These are phyloP conservation scores for Taurulus bubalis DNA, from an alignment of 2,113 vertebrate genomes.

Conservation along the genomic window DNA sequence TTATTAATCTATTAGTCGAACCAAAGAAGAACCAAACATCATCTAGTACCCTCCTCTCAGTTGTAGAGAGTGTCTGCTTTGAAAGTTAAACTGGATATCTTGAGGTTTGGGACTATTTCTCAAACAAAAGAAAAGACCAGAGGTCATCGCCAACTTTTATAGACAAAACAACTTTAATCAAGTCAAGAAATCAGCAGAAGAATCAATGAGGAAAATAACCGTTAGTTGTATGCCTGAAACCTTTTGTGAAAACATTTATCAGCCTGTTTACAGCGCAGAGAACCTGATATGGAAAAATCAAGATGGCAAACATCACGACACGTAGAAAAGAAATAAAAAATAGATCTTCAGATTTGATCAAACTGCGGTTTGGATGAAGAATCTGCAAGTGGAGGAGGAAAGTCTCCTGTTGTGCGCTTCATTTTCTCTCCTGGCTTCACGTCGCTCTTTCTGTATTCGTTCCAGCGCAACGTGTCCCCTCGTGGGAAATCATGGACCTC, in stretches of 20 bases:
- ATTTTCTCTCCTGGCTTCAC: slow-evolving; percentile 34
- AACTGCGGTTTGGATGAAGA: slow-evolving; percentile 56
- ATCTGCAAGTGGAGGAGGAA: slow-evolving; percentile 23
- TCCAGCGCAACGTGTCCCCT: slow-evolving; percentile 32
- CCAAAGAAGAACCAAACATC: not conserved
- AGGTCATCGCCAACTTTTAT: not conserved
- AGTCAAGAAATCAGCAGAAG: not conserved
- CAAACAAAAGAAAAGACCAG: not conserved
- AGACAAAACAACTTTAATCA: not conserved
- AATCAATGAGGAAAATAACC: not conserved
- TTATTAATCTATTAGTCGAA: not conserved
- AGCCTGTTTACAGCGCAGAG: not conserved
- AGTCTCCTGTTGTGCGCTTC: not conserved
- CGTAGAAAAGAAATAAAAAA: slow-evolving; percentile 19
- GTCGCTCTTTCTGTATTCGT: slow-evolving; percentile 8
- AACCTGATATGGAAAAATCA: slow-evolving; percentile 35
- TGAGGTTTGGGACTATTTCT: not conserved
- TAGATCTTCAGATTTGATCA: slow-evolving; percentile 38
- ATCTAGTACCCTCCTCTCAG: not conserved
- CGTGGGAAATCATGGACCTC: slow-evolving; percentile 28
- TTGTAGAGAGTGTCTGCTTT: not conserved
- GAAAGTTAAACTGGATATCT: not conserved
- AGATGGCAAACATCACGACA: slow-evolving; percentile 17
- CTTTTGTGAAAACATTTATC: not conserved
- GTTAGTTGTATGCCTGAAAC: not conserved